Conservation (phyloP, 2,888 invertebrate species). For the Cephus pygmeus region DNA sequence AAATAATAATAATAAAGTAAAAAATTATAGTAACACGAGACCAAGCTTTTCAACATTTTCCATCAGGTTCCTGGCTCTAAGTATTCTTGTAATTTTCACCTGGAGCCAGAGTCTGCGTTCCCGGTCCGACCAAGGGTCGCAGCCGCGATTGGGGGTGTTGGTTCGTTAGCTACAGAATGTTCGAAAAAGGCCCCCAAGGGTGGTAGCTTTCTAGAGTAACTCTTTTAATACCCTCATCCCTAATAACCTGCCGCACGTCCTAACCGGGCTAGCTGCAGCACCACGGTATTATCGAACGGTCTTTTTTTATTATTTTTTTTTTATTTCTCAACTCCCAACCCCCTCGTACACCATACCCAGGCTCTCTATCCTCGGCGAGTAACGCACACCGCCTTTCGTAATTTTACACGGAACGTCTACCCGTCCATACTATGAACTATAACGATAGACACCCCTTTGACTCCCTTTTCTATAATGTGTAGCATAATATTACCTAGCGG, state of each 20-base stretch:
- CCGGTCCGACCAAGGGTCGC: background rate
- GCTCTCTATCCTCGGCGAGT: background rate
- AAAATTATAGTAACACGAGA: background rate
- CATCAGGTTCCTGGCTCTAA: background rate
- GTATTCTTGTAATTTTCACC: background rate
- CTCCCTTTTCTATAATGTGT: background rate
- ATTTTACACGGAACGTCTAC: background rate
- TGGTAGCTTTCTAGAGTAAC: slow-evolving; percentile 36
- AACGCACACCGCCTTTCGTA: background rate
- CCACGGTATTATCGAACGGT: slow-evolving; percentile 20
- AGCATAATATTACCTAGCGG: background rate
- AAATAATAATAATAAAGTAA: background rate
- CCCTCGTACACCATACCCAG: too few relatives aligned
- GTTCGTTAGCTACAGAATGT: background rate
- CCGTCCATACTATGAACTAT: background rate
- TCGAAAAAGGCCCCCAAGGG: slow-evolving; percentile 17
- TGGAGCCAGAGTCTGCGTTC: background rate
- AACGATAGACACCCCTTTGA: background rate
- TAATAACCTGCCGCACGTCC: slow-evolving; percentile 16
- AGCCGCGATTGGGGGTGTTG: background rate
- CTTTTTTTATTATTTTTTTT: slow-evolving; percentile 3
- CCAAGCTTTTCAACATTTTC: background rate
- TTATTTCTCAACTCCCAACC: background rate
- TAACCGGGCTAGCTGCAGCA: background rate
- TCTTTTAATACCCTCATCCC: slow-evolving; percentile 17